Conservation (phyloP, 2,888 invertebrate species). For the Parnassius glacialis region DNA sequence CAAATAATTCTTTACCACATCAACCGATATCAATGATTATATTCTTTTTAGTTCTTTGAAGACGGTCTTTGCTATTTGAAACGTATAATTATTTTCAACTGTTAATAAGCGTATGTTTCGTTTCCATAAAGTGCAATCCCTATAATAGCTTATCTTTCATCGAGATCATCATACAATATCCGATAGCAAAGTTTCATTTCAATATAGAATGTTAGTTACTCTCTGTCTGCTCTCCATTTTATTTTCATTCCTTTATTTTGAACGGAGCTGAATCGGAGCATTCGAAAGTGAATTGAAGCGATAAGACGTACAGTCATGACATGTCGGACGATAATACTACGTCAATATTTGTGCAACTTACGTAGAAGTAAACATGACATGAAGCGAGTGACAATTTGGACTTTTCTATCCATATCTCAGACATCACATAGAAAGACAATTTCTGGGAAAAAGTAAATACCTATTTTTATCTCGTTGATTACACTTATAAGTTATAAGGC, state of each 20-base stretch:
- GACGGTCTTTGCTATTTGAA: too few relatives aligned
- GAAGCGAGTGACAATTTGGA: constrained; percentile 29
- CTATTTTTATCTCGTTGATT: constrained; percentile 13
- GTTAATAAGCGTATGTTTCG: too few relatives aligned
- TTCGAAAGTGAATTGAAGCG: constrained; percentile 30
- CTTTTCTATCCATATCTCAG: constrained; percentile 34
- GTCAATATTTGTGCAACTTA: constrained; percentile 53
- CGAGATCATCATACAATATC: too few relatives aligned
- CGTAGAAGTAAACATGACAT: constrained; percentile 38
- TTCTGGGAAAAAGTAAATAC: neutral
- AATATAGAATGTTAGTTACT: too few relatives aligned
- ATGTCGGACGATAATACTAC: constrained; percentile 40
- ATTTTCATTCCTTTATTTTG: neutral
- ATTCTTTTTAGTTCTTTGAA: too few relatives aligned
- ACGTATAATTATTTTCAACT: too few relatives aligned
- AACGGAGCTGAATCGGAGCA: neutral
- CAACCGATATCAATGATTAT: too few relatives aligned
- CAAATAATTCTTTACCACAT: too few relatives aligned
- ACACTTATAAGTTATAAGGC: neutral
- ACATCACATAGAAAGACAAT: constrained; percentile 14
- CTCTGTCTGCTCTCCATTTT: neutral
- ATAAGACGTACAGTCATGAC: constrained; percentile 31
- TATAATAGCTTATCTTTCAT: too few relatives aligned
- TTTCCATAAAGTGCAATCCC: too few relatives aligned
- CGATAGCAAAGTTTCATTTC: too few relatives aligned